Conservation (phyloP, 2,113 vertebrate genomes). For the Perca schrenkii region DNA sequence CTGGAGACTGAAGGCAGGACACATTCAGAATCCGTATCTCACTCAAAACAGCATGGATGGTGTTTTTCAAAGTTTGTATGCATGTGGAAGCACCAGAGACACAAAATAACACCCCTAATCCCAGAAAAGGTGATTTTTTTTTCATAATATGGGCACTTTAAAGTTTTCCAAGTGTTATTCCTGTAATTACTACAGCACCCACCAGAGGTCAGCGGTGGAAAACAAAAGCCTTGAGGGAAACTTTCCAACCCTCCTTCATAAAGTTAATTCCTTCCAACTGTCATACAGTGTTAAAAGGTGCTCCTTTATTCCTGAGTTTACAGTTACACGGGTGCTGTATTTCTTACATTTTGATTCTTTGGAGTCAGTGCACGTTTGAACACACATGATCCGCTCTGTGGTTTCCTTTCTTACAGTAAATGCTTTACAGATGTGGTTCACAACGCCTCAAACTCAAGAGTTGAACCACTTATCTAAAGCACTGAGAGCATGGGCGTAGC, state of each 20-base stretch:
- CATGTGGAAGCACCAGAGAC: no score
- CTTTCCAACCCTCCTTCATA: neutral
- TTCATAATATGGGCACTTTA: no score
- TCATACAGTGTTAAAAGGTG: neutral
- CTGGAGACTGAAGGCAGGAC: no score
- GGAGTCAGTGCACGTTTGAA: neutral
- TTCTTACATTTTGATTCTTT: neutral
- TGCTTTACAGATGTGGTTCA: neutral
- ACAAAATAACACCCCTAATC: no score
- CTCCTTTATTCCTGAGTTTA: neutral
- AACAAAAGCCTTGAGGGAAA: neutral
- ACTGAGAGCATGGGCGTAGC: neutral
- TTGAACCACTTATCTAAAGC: neutral
- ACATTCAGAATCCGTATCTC: no score
- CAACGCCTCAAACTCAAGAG: neutral
- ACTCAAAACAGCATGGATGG: no score
- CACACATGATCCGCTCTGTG: neutral
- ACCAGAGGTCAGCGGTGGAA: conserved; percentile 16
- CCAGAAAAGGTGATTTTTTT: no score
- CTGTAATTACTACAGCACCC: neutral
- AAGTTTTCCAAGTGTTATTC: neutral
- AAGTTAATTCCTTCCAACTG: neutral
- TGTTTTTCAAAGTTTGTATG: no score
- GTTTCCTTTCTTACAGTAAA: neutral
- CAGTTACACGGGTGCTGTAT: neutral